Conservation (phyloP, 2,113 vertebrate species). For the Callorhinus ursinus region DNA sequence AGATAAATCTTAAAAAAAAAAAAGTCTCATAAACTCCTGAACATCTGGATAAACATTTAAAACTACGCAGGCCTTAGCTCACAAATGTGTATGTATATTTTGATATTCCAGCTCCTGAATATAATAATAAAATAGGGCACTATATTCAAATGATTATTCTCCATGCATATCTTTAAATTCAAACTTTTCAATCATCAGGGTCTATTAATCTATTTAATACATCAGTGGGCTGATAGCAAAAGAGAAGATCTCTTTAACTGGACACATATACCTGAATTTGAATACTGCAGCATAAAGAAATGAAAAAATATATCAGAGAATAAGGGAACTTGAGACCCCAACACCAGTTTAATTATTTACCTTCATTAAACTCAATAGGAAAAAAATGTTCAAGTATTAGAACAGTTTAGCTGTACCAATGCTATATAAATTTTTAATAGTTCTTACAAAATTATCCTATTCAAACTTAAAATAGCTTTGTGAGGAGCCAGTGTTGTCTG, state of each 20-base stretch:
- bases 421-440: constrained; percentile 33
- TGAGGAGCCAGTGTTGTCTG: neutral
- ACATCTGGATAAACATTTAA: neutral
- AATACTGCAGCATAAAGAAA: constrained; percentile 31
- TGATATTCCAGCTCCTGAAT: neutral
- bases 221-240: constrained; percentile 34
- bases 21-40: neutral
- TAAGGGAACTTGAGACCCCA: neutral
- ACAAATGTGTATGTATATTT: neutral
- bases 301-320: constrained; percentile 40
- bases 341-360: constrained; percentile 51
- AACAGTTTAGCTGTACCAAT: neutral
- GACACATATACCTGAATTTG: neutral
- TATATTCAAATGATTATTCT: neutral
- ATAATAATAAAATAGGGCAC: neutral
- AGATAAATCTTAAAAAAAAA: neutral
- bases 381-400: constrained; percentile 10
- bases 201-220: constrained; percentile 29
- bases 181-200: neutral
- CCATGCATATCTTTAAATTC: constrained; percentile 10
- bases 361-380: constrained; percentile 54
- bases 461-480: constrained; percentile 71
- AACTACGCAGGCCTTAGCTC: neutral
- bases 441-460: constrained; percentile 44
- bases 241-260: neutral